These are phyloP conservation scores for Adela reaumurella DNA, from an alignment of 2,888 invertebrate genomes.

Conservation along the genomic window DNA sequence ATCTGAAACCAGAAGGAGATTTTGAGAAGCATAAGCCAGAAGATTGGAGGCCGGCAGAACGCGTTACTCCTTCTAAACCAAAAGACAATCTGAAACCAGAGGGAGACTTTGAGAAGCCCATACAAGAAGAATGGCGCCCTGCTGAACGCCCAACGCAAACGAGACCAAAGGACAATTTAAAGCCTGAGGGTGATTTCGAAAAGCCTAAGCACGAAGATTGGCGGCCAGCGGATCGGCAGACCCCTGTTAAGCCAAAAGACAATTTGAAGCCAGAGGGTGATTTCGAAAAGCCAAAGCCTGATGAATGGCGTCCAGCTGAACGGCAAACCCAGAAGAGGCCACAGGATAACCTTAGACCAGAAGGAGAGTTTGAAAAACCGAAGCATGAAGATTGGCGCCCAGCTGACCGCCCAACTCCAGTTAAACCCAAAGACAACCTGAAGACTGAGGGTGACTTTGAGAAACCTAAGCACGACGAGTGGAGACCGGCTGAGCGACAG, in stretches of 20 bases:
- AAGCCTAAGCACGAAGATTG: constrained; percentile 22
- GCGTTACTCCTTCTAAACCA: constrained; percentile 16
- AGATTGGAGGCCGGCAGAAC: constrained; percentile 25
- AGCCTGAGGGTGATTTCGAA: constrained; percentile 47
- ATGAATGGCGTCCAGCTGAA: constrained; percentile 30
- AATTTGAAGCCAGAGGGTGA: constrained; percentile 34
- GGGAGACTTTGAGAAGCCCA: constrained; percentile 51
- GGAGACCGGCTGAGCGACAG: constrained; percentile 23
- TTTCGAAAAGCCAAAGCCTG: constrained; percentile 26
- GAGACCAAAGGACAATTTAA: constrained; percentile 30
- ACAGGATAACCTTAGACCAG: constrained; percentile 46
- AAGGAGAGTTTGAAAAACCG: constrained; percentile 44
- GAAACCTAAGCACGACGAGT: constrained; percentile 24
- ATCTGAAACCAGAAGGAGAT: constrained; percentile 57
- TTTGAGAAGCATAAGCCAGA: constrained; percentile 37
- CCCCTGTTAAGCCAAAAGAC: constrained; percentile 28
- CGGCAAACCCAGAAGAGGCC: constrained; percentile 28
- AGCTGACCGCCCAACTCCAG: constrained; percentile 28
- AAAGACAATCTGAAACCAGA: constrained; percentile 49
- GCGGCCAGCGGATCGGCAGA: constrained; percentile 33
- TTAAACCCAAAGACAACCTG: constrained; percentile 34
- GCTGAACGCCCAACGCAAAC: constrained; percentile 24
- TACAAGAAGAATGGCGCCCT: constrained; percentile 21
- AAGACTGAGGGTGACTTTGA: constrained; percentile 31
- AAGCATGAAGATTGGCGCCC: constrained; percentile 29